Base-by-base conservation (phyloP, 2,888 invertebrate species). In the Euphydryas editha region DNA sequence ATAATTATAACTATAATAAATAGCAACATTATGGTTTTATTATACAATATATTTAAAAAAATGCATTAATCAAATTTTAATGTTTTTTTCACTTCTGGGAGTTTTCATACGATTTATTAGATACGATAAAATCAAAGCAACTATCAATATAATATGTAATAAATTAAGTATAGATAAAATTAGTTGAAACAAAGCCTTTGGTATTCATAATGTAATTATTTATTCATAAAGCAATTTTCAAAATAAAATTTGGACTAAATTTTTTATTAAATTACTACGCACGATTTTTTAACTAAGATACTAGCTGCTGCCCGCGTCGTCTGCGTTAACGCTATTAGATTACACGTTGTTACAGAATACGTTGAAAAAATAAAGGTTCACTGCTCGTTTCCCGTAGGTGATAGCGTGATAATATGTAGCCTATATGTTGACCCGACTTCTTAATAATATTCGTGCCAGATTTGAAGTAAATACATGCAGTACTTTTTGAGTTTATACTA, bases 141-240 rank as follows among this genome's bases (percentile, higher is more conserved):
- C 44, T 46, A 46, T 46, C 30, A 30, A 1, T 7, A 30, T 30
- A 30, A 30, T 30, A 30, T 30, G 8, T 30, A 30, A 46, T 46
- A 4, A 17, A 2, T 4, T 46, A 46, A 7, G 8, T 13, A 39
- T 17, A 17, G 0, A 46, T 17, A 46, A 1, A 17, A 42, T 42
- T 42, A 49, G 13, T 21, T 20, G 6, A 51, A 57, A 37, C 18
- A 39, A 57, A 58, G 51, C 47, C 62, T 62, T 67, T 59, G 62
- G 62, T 39, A 20, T 57, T 57, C 42, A 37, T 20, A 11, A 10
- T 18, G 2, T 20, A 18, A 57, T 20, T 21, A 51, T 24, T 13
- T 24, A 15, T 21, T 11, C 11, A 7, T 51, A 21, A 51, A 21
- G n/a, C 17, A 46, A 51, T 15, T 6, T 39, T 10, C 39, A 39